A percentile compares a stretch with the other conserved stretches of the same genome.
Evolutionary conservation across 2,113 vertebrate species (phyloP).

Genomic region (Cyprinodon tularosa): DNA sequence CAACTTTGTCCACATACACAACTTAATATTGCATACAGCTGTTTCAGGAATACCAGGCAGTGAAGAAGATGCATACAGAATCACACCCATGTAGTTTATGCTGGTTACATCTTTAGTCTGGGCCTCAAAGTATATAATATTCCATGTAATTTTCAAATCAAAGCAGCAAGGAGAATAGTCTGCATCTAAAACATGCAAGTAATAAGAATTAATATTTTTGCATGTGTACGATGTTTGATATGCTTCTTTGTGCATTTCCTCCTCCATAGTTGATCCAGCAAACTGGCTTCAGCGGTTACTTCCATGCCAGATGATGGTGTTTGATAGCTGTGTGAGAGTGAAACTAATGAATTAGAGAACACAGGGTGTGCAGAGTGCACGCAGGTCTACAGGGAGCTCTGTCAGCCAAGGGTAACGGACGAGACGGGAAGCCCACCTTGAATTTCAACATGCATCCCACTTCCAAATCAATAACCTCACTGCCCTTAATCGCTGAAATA

Average conservation of each 20-base stretch:
- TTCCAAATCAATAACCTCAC: constrained; percentile 64
- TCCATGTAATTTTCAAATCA: neutral
- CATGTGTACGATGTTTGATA: constrained; percentile 60
- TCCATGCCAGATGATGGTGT: constrained; percentile 54
- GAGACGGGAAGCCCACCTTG: constrained; percentile 65
- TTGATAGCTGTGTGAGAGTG: constrained; percentile 64
- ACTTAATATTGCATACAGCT: neutral
- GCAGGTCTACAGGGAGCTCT: constrained; percentile 52
- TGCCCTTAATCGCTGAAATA: constrained; percentile 39
- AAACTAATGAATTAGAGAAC: constrained; percentile 71
- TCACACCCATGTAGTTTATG: neutral
- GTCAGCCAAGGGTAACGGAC: constrained; percentile 50
- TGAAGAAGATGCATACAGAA: neutral
- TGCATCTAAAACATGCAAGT: constrained; percentile 12
- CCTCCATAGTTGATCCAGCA: constrained; percentile 55
- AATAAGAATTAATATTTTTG: constrained; percentile 21
- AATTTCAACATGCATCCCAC: constrained; percentile 59
- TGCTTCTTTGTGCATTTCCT: constrained; percentile 48
- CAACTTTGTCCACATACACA: neutral
- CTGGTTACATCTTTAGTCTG: neutral
- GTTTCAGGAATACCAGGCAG: neutral
- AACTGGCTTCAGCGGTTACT: constrained; percentile 44
- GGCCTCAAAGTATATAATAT: constrained; percentile 6
- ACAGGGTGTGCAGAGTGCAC: constrained; percentile 54
- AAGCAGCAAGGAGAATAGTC: neutral